A percentile compares a stretch with the other conserved stretches of the same genome.
These are phyloP conservation scores for Drosophila ercepeae DNA, from an alignment of 1,140 invertebrate genomes.

Conservation along the genomic window DNA sequence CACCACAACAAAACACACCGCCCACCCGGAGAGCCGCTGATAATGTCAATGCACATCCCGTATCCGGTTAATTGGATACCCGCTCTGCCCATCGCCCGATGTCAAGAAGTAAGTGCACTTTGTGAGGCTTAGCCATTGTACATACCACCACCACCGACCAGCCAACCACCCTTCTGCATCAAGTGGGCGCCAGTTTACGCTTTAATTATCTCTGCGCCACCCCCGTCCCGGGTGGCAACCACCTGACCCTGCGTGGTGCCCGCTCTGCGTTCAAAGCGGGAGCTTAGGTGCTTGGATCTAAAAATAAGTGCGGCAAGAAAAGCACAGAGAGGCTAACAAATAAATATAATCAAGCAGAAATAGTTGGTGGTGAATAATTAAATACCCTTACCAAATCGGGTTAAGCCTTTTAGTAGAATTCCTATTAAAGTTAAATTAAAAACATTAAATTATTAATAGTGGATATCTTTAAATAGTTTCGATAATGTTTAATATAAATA, in stretches of 20 bases:
- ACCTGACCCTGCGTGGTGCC: background rate
- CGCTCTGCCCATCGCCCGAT: slow-evolving; percentile 60
- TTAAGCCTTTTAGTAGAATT: no score
- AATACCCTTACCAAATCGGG: background rate
- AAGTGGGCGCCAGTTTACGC: slow-evolving; percentile 37
- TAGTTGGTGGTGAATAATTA: background rate
- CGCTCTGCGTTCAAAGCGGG: slow-evolving; percentile 5
- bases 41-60: slow-evolving; percentile 65
- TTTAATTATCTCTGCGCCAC: slow-evolving; percentile 37
- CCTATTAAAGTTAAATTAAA: no score
- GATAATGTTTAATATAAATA: no score
- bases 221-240: background rate
- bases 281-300: slow-evolving; percentile 37
- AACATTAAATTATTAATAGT: no score
- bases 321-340: slow-evolving; percentile 7
- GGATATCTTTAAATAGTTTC: no score
- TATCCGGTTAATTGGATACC: slow-evolving; percentile 63
- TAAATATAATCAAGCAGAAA: slow-evolving; percentile 5
- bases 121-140: slow-evolving; percentile 19
- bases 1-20: background rate
- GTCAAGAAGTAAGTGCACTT: slow-evolving; percentile 78
- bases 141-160: background rate
- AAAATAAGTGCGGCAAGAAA: slow-evolving; percentile 31
- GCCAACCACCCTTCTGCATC: slow-evolving; percentile 5
- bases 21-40: slow-evolving; percentile 27